phyloP scores from a whole-genome alignment of 2,888 invertebrate genomes.

The Antitype chi region DNA sequence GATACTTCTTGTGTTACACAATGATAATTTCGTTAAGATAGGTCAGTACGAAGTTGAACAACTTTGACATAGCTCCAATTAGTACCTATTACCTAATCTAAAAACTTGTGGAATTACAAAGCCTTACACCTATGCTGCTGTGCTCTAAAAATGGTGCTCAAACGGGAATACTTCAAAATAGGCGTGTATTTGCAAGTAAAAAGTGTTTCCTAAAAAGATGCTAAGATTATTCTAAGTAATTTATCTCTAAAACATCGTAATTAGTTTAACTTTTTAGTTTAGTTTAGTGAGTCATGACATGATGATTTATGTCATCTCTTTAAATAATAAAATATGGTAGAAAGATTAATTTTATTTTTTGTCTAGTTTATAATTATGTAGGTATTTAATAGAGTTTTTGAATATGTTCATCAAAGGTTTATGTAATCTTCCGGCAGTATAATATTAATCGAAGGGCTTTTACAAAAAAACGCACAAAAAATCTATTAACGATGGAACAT shows the following conservation, averaged over 20 bases:
- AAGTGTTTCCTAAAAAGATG: not conserved
- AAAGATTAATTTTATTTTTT: not conserved
- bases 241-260: not conserved
- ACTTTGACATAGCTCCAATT: not conserved
- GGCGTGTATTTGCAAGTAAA: not conserved
- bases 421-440: not conserved
- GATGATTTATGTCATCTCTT: not conserved
- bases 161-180: no score
- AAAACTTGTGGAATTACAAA: not conserved
- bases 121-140: no score
- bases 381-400: not conserved
- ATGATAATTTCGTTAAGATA: not conserved
- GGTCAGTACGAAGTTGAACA: not conserved
- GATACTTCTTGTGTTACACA: not conserved
- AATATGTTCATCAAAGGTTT: not conserved
- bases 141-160: no score
- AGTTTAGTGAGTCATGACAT: not conserved
- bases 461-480: not conserved
- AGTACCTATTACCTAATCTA: not conserved
- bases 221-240: no score
- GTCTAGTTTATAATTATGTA: not conserved
- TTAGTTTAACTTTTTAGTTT: no score
- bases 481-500: not conserved
- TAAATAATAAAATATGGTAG: not conserved
- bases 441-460: not conserved